A percentile compares a stretch with the other conserved stretches of the same genome.
Conservation (phyloP, 2,113 vertebrate species). For the Sylvia atricapilla region DNA sequence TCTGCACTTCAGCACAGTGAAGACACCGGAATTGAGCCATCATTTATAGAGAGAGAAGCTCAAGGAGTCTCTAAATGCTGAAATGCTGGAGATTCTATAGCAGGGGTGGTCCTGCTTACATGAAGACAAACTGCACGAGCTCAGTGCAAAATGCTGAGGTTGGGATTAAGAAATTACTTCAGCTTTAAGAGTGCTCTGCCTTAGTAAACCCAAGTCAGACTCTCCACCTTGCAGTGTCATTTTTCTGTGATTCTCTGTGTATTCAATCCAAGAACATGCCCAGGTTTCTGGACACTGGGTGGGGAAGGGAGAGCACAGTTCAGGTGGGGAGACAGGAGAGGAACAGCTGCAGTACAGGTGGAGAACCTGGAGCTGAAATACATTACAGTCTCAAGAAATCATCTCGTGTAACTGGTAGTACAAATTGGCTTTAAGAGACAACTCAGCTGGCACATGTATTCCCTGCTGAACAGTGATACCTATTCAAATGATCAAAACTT, state of each 20-base stretch:
- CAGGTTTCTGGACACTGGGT: not conserved
- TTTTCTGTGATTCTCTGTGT: not conserved
- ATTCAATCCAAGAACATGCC: not conserved
- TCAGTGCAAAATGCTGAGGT: not conserved
- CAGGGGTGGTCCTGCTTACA: not conserved
- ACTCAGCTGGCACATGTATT: slow-evolving; percentile 63
- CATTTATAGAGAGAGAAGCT: not conserved
- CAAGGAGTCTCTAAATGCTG: not conserved
- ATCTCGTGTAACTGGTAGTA: slow-evolving; percentile 55
- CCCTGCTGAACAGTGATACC: slow-evolving; percentile 67
- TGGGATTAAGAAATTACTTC: not conserved
- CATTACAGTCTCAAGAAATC: slow-evolving; percentile 51
- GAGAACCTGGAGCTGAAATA: slow-evolving; percentile 41
- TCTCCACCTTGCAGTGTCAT: not conserved
- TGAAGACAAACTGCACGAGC: not conserved
- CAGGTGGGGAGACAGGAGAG: not conserved
- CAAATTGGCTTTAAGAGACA: slow-evolving; percentile 74
- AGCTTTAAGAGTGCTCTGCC: not conserved
- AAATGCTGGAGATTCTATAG: not conserved
- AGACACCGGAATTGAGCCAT: not conserved
- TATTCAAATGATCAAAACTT: slow-evolving; percentile 77
- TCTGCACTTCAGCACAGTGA: not conserved
- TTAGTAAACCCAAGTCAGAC: not conserved
- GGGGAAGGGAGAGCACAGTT: not conserved
- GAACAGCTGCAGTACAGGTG: not conserved